phyloP scores from a whole-genome alignment of 2,797 vertebrate genomes.

The Acanthurus lineatus region DNA sequence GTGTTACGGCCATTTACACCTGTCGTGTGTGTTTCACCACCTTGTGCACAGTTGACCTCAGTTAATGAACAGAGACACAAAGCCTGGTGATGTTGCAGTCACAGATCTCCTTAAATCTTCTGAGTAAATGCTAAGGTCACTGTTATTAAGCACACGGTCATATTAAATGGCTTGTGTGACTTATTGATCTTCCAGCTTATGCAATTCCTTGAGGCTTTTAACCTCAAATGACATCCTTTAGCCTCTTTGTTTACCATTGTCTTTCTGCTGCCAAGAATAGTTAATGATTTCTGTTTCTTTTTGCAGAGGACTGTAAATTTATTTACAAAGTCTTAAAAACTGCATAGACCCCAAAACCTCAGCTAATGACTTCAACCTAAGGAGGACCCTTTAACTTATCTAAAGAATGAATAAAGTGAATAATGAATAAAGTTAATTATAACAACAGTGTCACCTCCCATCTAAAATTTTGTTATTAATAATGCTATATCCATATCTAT shows the following conservation, averaged over 20 bases:
- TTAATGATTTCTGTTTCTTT: background rate
- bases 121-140: constrained; percentile 13
- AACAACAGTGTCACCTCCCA: too few species aligned
- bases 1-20: background rate
- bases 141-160: background rate
- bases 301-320: background rate
- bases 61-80: background rate
- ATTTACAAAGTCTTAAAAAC: background rate
- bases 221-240: background rate
- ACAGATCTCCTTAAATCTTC: constrained; percentile 15
- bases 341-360: background rate
- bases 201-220: constrained; percentile 2
- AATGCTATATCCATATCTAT: too few species aligned
- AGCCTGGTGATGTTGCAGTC: background rate
- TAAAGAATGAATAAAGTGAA: background rate
- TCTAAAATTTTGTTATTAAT: too few species aligned
- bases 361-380: background rate
- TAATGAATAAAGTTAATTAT: too few species aligned
- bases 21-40: too few species aligned
- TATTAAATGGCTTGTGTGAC: background rate
- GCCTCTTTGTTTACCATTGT: background rate
- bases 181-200: background rate
- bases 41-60: background rate
- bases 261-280: constrained; percentile 1
- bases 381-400: background rate